Percentiles rank a stretch among this genome's conserved stretches.
Evolutionary conservation across 2,113 vertebrate species (phyloP).

Genomic region (Neopipo cinnamomea): DNA sequence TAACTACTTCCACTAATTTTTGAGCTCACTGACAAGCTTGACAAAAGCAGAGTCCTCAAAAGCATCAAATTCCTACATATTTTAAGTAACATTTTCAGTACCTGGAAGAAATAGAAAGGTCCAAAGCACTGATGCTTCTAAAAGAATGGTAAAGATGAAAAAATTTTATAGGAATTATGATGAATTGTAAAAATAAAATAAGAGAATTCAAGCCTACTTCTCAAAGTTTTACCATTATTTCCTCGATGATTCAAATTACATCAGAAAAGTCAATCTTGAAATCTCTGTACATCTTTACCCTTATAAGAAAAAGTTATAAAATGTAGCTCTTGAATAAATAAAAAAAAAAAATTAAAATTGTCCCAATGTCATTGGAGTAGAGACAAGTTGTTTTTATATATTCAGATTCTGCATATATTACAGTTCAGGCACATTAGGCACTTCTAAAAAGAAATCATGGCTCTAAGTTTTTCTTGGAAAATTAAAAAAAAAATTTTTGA

Average conservation of each 20-base stretch:
- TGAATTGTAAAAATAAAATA: neutral
- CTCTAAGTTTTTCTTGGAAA: neutral
- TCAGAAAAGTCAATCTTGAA: neutral
- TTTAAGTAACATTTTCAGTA: neutral
- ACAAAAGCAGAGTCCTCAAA: neutral
- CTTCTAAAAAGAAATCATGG: neutral
- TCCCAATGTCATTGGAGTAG: neutral
- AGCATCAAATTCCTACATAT: neutral
- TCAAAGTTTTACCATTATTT: neutral
- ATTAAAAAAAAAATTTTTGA: neutral
- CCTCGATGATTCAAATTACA: neutral
- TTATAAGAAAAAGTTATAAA: neutral
- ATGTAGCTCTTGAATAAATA: neutral
- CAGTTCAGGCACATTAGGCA: neutral
- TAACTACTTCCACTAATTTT: neutral
- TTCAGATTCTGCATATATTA: neutral
- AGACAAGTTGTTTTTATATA: neutral
- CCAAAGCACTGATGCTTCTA: neutral
- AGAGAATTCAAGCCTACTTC: neutral
- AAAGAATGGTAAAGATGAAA: neutral
- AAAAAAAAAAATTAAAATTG: neutral
- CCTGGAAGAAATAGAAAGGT: neutral
- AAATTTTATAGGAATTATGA: neutral
- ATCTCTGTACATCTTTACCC: neutral
- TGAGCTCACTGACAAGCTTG: neutral